A percentile compares a stretch with the other conserved stretches of the same genome.
Conservation (phyloP, 2,113 vertebrate genomes). For the Mugil cephalus region DNA sequence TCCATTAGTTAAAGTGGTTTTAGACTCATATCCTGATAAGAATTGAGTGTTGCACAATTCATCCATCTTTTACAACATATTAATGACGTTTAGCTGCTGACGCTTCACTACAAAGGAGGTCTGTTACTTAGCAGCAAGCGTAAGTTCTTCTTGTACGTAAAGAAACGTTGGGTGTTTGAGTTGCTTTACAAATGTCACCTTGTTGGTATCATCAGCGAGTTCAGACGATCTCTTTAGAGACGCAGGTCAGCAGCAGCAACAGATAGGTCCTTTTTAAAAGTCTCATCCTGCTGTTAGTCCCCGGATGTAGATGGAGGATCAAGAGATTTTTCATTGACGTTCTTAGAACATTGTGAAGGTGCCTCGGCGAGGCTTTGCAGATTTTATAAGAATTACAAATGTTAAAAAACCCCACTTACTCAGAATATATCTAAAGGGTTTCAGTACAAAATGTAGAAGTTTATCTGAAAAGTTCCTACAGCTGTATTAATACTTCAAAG, state of each 20-base stretch:
- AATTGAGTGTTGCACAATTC: no score
- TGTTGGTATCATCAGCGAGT: not conserved
- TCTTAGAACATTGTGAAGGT: slow-evolving; percentile 48
- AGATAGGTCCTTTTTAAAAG: slow-evolving; percentile 20
- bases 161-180: not conserved
- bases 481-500: slow-evolving; percentile 46
- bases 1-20: no score
- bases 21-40: no score
- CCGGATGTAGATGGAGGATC: slow-evolving; percentile 11
- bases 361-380: slow-evolving; percentile 42
- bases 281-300: not conserved
- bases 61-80: no score
- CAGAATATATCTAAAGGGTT: slow-evolving; percentile 70
- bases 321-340: slow-evolving; percentile 29
- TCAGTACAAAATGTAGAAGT: slow-evolving; percentile 73
- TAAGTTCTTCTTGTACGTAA: not conserved
- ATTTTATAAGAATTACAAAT: slow-evolving; percentile 66
- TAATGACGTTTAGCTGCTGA: not conserved
- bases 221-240: not conserved
- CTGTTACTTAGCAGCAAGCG: not conserved
- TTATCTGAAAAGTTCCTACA: slow-evolving; percentile 61
- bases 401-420: slow-evolving; percentile 67
- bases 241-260: not conserved
- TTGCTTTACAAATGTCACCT: not conserved
- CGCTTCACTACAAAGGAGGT: not conserved